These are phyloP conservation scores for Heteropelma amictum DNA, from an alignment of 2,888 invertebrate species.

Conservation along the genomic window DNA sequence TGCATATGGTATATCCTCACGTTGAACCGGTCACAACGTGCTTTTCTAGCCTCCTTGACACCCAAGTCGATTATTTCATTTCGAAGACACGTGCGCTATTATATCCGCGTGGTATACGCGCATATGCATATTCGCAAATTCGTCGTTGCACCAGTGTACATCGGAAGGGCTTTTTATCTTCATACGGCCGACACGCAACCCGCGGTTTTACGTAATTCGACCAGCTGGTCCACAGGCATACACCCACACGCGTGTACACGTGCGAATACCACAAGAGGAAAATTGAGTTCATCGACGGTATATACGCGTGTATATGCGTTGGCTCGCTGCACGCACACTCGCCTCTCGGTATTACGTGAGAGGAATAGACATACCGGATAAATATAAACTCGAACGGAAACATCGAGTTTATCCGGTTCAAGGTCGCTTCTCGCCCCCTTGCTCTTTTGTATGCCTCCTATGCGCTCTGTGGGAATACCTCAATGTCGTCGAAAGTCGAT, in stretches of 20 bases:
- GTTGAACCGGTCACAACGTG: constrained; percentile 31
- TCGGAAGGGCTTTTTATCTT: constrained; percentile 19
- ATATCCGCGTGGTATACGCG: not conserved
- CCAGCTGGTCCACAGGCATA: constrained; percentile 42
- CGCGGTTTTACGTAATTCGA: constrained; percentile 44
- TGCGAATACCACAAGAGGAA: not conserved
- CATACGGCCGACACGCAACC: not conserved
- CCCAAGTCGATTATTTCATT: constrained; percentile 40
- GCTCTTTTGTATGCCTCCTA: not conserved
- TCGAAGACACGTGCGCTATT: constrained; percentile 42
- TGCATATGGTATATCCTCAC: not conserved
- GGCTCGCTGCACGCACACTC: constrained; percentile 4
- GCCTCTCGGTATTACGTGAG: constrained; percentile 55
- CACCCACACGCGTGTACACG: not conserved
- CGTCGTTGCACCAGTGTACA: not conserved
- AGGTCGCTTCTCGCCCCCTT: constrained; percentile 46
- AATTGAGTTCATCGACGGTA: constrained; percentile 27
- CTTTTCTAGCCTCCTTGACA: constrained; percentile 10
- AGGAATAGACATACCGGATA: constrained; percentile 53
- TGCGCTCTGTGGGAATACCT: not conserved
- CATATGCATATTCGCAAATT: constrained; percentile 15
- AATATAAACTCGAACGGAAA: constrained; percentile 59
- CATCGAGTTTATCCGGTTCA: constrained; percentile 54
- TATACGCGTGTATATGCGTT: not conserved
- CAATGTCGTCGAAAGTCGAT: too few relatives aligned